phyloP scores from a whole-genome alignment of 2,113 vertebrate genomes.

The Panurus biarmicus region DNA sequence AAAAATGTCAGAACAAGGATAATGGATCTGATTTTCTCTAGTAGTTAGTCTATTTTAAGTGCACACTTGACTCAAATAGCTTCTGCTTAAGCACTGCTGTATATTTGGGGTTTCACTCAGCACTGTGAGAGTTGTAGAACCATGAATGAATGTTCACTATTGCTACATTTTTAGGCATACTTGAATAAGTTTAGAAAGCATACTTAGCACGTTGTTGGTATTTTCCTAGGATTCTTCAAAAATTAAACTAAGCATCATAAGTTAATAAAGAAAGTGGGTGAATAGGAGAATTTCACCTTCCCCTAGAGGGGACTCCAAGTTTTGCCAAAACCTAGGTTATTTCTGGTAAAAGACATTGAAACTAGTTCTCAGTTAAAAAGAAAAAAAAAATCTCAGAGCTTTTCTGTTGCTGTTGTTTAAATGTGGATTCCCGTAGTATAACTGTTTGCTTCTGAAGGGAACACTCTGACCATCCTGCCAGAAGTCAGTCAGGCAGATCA shows the following conservation, averaged over 20 bases:
- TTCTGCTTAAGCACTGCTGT: neutral
- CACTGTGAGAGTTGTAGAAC: neutral
- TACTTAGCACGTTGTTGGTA: neutral
- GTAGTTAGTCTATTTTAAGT: neutral
- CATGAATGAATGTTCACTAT: rapidly evolving
- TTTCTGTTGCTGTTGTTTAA: neutral
- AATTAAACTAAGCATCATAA: rapidly evolving
- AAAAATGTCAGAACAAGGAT: neutral
- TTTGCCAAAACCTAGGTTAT: neutral
- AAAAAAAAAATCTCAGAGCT: neutral
- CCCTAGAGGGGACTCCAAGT: neutral
- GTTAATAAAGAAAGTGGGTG: neutral
- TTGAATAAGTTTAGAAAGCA: neutral
- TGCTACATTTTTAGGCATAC: neutral
- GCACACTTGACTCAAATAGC: neutral
- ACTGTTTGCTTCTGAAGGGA: neutral
- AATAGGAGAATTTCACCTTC: neutral
- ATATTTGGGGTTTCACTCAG: neutral
- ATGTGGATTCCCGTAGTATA: neutral
- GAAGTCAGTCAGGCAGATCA: neutral
- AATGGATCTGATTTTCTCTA: neutral
- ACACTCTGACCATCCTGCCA: neutral
- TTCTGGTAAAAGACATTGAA: neutral
- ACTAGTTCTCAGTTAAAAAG: neutral
- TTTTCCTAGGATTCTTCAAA: neutral